phyloP scores from a whole-genome alignment of 2,797 vertebrate species.

The Fundulus diaphanus region DNA sequence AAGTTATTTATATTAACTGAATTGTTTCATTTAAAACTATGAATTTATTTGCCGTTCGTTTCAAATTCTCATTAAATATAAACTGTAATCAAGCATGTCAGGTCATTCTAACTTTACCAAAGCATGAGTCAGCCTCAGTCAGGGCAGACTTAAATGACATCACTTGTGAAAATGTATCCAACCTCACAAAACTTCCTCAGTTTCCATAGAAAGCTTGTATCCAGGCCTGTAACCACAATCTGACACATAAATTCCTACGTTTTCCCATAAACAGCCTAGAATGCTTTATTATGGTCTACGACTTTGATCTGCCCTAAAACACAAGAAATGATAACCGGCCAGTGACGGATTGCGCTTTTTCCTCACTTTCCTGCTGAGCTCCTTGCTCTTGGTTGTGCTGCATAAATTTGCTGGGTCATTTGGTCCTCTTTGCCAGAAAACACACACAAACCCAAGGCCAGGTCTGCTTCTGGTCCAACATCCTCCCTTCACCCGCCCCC shows the following conservation, averaged over 20 bases:
- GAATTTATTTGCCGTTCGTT: neutral
- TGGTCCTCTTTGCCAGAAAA: constrained; percentile 61
- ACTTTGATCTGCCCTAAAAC: neutral
- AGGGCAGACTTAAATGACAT: neutral
- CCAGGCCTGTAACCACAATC: neutral
- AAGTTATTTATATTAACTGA: neutral
- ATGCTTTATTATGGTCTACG: neutral
- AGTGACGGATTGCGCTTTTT: neutral
- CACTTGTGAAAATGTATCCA: neutral
- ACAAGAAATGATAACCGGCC: neutral
- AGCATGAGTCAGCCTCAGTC: neutral
- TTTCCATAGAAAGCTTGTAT: neutral
- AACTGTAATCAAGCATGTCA: neutral
- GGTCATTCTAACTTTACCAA: neutral
- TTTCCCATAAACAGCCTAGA: neutral
- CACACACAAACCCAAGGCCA: constrained; percentile 65
- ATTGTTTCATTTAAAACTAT: neutral
- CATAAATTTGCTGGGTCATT: constrained; percentile 63
- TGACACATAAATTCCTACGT: neutral
- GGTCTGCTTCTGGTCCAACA: constrained; percentile 51
- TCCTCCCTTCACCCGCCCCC: constrained; percentile 22
- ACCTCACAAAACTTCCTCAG: neutral
- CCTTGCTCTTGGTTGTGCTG: constrained; percentile 28
- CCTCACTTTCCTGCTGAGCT: constrained; percentile 45
- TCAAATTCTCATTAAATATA: neutral